Evolutionary conservation across 1,140 invertebrate species (phyloP), one percentile per base, ranked within the genome.

Genomic region (Dufourea novaeangliae): DNA sequence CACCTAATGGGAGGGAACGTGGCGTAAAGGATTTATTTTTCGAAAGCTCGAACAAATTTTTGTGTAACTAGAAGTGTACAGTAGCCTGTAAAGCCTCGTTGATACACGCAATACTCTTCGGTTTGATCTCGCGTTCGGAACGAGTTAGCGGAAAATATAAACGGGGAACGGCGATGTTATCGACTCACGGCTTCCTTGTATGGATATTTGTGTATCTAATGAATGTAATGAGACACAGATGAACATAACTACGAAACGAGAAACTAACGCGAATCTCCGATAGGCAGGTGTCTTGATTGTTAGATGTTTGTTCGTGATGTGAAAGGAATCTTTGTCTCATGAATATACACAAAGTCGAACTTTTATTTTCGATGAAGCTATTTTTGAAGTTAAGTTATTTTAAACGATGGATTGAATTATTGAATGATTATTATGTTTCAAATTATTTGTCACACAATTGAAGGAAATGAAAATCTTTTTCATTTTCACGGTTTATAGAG

Each of bases 31-130:
- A 74, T 11, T 67, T 57, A 34, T 67, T 66, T 74, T 74, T 29
- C 56, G 34, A 54, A 20, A 32, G n/a, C 44, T 54, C 61, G 34
- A 64, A 20, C 29, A 54, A 70, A 70, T 34, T 44, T 32, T 59
- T 59, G 7, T 22, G 11, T 20, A 22, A 37, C 37, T 52, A 64
- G 71, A 64, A 34, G 29, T 67, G 62, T 67, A 67, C 61, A 74
- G n/a, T 67, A 67, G 37, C 4, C 66, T 39, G 50, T 25, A 44
- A 29, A 52, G 32, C 37, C 41, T 50, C 22, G 17, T 52, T 52
- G 22, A 25, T 61, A 62, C 14, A n/a, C 14, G 14, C 32, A 71
- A 41, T n/a, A 11, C n/a, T 44, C 7, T 17, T 22, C n/a, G 1
- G 11, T 29, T 4, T 50, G 12, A 29, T 27, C 6, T 61, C 6